Conservation (phyloP, 2,797 vertebrate genomes). For the Hippopotamyrus pictus region DNA sequence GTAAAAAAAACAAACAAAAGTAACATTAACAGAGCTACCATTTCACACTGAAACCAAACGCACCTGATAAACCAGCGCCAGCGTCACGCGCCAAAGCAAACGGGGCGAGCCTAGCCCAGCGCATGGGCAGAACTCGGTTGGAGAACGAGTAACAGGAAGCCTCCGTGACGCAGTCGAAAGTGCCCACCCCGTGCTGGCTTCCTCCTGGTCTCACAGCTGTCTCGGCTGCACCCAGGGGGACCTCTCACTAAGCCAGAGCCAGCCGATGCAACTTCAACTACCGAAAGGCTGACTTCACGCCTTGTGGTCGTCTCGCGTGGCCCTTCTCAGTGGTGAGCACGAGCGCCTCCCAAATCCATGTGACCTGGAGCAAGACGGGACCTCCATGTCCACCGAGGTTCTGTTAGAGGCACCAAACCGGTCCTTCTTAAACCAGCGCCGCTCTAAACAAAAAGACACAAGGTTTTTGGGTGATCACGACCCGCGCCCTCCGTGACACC, state of each 20-base stretch:
- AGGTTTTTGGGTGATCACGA: neutral
- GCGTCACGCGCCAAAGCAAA: neutral
- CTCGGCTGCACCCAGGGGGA: neutral
- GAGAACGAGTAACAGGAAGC: neutral
- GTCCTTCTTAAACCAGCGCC: neutral
- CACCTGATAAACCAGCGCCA: neutral
- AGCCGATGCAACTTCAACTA: neutral
- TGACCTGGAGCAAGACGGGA: neutral
- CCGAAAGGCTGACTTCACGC: neutral
- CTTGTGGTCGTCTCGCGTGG: slow-evolving; percentile 4
- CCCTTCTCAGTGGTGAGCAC: neutral
- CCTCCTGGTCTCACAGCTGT: neutral
- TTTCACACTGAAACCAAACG: neutral
- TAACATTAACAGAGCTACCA: neutral
- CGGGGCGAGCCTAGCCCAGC: neutral
- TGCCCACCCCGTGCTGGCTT: neutral
- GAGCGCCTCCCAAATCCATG: neutral
- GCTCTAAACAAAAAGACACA: neutral
- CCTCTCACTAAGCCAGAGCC: neutral
- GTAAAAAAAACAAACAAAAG: neutral
- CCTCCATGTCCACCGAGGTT: neutral
- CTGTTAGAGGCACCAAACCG: neutral
- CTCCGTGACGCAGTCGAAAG: neutral
- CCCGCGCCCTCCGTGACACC: slow-evolving; percentile 31
- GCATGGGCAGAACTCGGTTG: neutral